A percentile compares a stretch with the other conserved stretches of the same genome.
Evolutionary conservation across 92 coral and sea anemone species (phyloP).

Genomic region (Micromussa lordhowensis): DNA sequence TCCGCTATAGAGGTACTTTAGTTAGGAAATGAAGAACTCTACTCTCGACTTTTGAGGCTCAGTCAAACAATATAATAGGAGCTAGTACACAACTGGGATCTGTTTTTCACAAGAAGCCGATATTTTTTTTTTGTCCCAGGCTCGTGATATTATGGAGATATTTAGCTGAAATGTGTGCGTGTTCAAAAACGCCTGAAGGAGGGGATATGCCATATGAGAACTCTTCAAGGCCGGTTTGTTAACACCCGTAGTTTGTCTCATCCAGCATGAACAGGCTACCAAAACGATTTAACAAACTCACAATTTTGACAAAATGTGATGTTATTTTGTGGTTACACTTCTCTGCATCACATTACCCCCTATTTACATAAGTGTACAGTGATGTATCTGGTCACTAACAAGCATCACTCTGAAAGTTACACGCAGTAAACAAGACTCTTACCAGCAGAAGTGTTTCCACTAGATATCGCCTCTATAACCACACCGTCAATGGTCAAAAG

Average conservation of each 20-base stretch:
- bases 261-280: neutral
- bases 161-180: neutral
- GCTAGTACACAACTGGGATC: too few relatives aligned
- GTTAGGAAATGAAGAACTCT: too few relatives aligned
- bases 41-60: neutral
- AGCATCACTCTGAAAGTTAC: neutral
- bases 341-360: neutral
- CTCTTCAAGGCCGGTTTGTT: neutral
- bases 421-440: neutral
- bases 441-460: constrained; percentile 96
- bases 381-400: neutral
- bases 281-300: too few relatives aligned
- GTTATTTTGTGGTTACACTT: neutral
- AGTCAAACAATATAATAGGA: neutral
- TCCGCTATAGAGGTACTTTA: neutral
- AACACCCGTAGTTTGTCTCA: neutral
- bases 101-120: too few relatives aligned
- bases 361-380: too few relatives aligned
- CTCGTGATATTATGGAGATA: neutral
- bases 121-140: too few relatives aligned
- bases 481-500: constrained; percentile 91
- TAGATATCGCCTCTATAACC: constrained; percentile 88
- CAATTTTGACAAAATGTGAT: neutral
- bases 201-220: too few relatives aligned
- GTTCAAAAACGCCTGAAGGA: neutral